Evolutionary conservation across 2,888 invertebrate species (phyloP), one percentile per base, ranked within the genome.

Genomic region (Catocala nupta): DNA sequence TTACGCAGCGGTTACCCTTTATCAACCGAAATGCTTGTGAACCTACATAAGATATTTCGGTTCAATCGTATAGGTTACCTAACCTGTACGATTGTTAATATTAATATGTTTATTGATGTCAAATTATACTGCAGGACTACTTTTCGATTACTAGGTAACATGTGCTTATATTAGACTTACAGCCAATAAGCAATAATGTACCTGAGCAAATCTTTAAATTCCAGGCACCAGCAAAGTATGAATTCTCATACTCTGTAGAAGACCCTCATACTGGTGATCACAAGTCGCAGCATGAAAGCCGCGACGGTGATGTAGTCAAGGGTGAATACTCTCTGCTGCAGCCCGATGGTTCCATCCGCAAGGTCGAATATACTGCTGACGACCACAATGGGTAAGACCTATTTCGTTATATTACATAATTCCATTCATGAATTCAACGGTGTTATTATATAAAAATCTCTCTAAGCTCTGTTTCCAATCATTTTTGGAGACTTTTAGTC

Each of bases 211-310:
- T n/a, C 7, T 36, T 59, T 11, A 11, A 47, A 10, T 11, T 73
- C 65, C 0, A 94, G 94, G 91, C 93, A 63, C 95, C 95, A 53
- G 94, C 95, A 1, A 94, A 94, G 76, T 95, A 95, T 83, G 94
- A 94, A 75, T 95, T 94, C 86, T 95, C 94, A 49, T 95, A 95
- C 84, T 95, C 95, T 67, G 95, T 95, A 44, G 90, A 93, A 60
- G 95, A 95, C 77, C 93, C 94, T 25, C 93, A 95, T 78, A 95
- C 95, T 63, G 95, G 95, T 1, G 95, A 95, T 83, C 93, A 94
- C 83, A 94, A 94, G 82, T 92, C 92, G 7, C 93, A 93, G 70
- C 92, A 88, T 71, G 93, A 94, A 81, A 82, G 78, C 70, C 88
- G 93, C 48, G 90, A 94, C n/a, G 93, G 93, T n/a, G 93, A 91